Conservation (phyloP, 2,888 invertebrate species). For the Colletes collaris region DNA sequence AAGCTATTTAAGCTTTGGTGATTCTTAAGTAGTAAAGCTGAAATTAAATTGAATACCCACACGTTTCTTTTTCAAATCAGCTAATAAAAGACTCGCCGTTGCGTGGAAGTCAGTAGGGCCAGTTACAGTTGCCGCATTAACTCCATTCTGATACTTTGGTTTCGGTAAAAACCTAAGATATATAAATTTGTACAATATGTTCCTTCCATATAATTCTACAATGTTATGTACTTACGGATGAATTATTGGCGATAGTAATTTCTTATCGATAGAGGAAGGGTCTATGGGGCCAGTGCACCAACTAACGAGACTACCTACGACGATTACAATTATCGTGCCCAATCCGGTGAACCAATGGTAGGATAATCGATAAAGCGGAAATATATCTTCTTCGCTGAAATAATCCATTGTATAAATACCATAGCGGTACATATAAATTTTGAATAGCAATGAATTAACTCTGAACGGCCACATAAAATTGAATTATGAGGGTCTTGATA, state of each 20-base stretch:
- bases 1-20: too few relatives aligned
- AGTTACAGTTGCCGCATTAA: constrained; percentile 44
- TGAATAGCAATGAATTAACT: not conserved
- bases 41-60: constrained; percentile 11
- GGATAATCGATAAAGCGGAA: constrained; percentile 90
- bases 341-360: constrained; percentile 93
- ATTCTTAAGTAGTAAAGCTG: too few relatives aligned
- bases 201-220: not conserved
- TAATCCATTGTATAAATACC: not conserved
- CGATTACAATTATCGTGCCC: constrained; percentile 87
- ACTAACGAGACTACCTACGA: constrained; percentile 88
- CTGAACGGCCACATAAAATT: constrained; percentile 13
- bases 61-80: constrained; percentile 53
- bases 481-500: constrained; percentile 29
- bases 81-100: constrained; percentile 50
- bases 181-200: not conserved
- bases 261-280: constrained; percentile 84
- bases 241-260: constrained; percentile 86
- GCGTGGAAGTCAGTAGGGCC: constrained; percentile 40
- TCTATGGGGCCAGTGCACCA: constrained; percentile 85
- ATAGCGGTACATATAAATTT: too few relatives aligned
- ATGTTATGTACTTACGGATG: constrained; percentile 81
- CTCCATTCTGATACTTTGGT: constrained; percentile 56
- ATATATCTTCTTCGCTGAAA: constrained; percentile 84
- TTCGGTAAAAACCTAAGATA: constrained; percentile 73